A percentile compares a stretch with the other conserved stretches of the same genome.
Conservation (phyloP, 2,797 vertebrate genomes). For the Hypotaenidia philippensis region DNA sequence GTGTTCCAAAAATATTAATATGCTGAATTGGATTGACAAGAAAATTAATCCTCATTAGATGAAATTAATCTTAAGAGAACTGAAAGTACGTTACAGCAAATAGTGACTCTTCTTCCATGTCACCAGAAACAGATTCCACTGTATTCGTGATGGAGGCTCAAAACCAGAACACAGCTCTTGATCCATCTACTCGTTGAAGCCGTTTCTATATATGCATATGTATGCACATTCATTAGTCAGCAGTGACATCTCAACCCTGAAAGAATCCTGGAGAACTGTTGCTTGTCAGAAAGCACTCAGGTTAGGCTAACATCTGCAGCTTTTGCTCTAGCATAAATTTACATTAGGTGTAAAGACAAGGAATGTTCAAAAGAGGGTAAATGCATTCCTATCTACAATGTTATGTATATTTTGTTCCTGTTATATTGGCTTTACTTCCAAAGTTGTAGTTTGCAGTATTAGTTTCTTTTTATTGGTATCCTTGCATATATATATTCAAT, state of each 20-base stretch:
- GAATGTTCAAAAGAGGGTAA: constrained; percentile 79
- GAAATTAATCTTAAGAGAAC: constrained; percentile 51
- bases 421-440: constrained; percentile 84
- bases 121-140: constrained; percentile 18
- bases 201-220: constrained; percentile 68
- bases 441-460: constrained; percentile 83
- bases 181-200: constrained; percentile 34
- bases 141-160: constrained; percentile 8
- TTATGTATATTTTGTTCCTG: constrained; percentile 84
- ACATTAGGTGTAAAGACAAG: constrained; percentile 77
- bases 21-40: constrained; percentile 3
- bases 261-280: constrained; percentile 74
- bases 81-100: constrained; percentile 13
- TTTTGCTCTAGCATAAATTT: constrained; percentile 78
- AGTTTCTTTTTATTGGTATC: constrained; percentile 83
- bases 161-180: constrained; percentile 20
- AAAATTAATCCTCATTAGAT: constrained; percentile 54
- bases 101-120: constrained; percentile 11
- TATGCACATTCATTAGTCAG: constrained; percentile 45
- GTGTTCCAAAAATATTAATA: constrained; percentile 52
- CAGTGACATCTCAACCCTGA: constrained; percentile 74
- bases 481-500: constrained; percentile 83
- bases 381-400: constrained; percentile 79
- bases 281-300: constrained; percentile 77
- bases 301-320: constrained; percentile 71